Evolutionary conservation across 2,888 invertebrate genomes (phyloP), one percentile per base, ranked within the genome.

Genomic region (Andrena trimmerana): DNA sequence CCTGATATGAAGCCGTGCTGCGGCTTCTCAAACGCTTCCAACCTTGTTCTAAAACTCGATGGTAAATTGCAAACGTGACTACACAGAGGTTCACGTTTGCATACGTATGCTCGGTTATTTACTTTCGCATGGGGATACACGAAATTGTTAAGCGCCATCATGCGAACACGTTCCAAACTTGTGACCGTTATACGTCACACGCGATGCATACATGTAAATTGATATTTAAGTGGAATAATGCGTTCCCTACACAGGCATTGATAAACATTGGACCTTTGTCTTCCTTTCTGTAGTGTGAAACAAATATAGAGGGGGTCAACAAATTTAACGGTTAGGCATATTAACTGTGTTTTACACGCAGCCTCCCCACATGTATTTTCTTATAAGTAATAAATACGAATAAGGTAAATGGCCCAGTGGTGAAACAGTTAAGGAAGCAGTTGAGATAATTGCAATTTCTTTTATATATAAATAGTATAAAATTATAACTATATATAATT

Each of bases 51-150:
- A 81, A 84, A 88, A 81, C 76, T 85, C 71, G 62, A 57, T 71
- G 71, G 70, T 63, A 75, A 74, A 70, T 62, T 73, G 80, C 85
- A 79, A 76, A 85, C 79, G 85, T 79, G 83, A 79, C 81, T 74
- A 36, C 50, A 52, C 68, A 57, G 50, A 60, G 29, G 33, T 59
- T 66, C 65, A 48, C 62, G 42, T 62, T 70, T 68, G 60, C 57
- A 67, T 67, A 59, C 79, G 50, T 59, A 48, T 67, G 20, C 60
- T 52, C 48, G 27, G 36, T 60, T 81, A 68, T 75, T 83, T 79
- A 75, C 78, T 63, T 60, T 59, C 65, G 31, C 52, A 48, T 48
- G 59, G 72, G 69, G 66, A 80, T 69, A 80, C 65, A 57, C 29
- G 69, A 66, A 73, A 87, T 78, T 79, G 87, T 85, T 81, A 52